Evolutionary conservation across 2,797 vertebrate species (phyloP).

Genomic region (Heteromormyrus szaboi): DNA sequence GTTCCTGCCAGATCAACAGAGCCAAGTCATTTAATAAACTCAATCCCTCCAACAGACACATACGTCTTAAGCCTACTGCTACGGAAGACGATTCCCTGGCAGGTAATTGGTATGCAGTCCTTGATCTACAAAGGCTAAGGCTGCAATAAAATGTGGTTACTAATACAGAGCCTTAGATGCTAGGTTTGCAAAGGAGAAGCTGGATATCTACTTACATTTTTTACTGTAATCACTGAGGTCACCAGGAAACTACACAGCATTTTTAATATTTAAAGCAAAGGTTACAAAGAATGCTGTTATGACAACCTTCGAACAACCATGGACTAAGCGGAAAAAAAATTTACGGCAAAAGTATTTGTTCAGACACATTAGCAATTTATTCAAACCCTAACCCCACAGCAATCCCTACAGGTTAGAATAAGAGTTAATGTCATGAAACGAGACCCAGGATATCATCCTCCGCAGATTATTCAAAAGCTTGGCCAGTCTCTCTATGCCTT

Average conservation of each 20-base stretch:
- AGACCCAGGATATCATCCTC: neutral
- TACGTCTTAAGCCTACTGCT: neutral
- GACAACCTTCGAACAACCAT: neutral
- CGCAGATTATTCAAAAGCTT: neutral
- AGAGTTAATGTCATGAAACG: neutral
- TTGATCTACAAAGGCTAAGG: neutral
- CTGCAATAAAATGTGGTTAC: neutral
- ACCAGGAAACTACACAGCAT: neutral
- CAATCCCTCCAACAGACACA: neutral
- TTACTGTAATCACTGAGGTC: neutral
- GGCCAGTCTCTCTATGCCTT: neutral
- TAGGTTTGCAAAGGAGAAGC: neutral
- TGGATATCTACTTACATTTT: neutral
- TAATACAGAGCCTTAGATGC: neutral
- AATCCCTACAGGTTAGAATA: neutral
- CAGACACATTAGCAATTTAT: neutral
- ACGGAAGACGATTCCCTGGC: neutral
- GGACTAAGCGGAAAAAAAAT: neutral
- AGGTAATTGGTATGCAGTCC: neutral
- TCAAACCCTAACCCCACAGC: neutral
- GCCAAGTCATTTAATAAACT: neutral
- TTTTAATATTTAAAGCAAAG: neutral
- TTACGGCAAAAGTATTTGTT: neutral
- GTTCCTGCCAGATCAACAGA: constrained; percentile 53
- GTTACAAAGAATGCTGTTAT: neutral